Evolutionary conservation across 2,797 vertebrate species (phyloP), one percentile per base, ranked within the genome.

Genomic region (Pangasius krempfi): DNA sequence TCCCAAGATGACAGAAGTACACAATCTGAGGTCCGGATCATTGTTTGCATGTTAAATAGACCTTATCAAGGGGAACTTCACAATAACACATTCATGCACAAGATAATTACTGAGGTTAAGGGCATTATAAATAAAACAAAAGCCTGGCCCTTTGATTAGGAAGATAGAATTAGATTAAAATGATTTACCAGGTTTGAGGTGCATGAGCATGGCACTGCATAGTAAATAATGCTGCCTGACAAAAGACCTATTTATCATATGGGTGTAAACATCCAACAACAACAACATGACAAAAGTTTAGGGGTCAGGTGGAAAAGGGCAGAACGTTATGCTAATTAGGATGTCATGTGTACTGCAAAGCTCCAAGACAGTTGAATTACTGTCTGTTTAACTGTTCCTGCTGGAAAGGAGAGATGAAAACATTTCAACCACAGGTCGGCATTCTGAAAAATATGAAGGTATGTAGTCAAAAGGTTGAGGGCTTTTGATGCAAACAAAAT

Each of bases 91-190:
- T 91, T 62, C 91, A 92, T 88, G 72, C 78, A 84, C 79, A 92
- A 92, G 93, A 93, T 93, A 94, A 95, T 95, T 92, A 92, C 87
- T 86, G 44, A 91, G 92, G 92, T 94, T 94, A 92, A 93, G 89
- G 92, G 83, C 91, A 92, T 87, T 92, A 88, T 92, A 92, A 93
- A 91, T 93, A 93, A 94, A 95, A 93, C 89, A 93, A 93, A 93
- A 93, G 84, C 66, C 50, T 18, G 40, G 54, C 66, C 84, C 86
- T 91, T 93, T 92, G 89, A 92, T 87, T 90, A 90, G 72, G 87
- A 93, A 81, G 92, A 90, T 81, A 89, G 73, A 92, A 93, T 94
- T 88, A 90, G 91, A 94, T 95, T 93, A 91, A 89, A 79, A 86
- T 93, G 92, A 95, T 94, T 93, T 93, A 88, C 85, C 64, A 92